Evolutionary conservation across 2,797 vertebrate species (phyloP).

Genomic region (Eurystomus glaucurus): DNA sequence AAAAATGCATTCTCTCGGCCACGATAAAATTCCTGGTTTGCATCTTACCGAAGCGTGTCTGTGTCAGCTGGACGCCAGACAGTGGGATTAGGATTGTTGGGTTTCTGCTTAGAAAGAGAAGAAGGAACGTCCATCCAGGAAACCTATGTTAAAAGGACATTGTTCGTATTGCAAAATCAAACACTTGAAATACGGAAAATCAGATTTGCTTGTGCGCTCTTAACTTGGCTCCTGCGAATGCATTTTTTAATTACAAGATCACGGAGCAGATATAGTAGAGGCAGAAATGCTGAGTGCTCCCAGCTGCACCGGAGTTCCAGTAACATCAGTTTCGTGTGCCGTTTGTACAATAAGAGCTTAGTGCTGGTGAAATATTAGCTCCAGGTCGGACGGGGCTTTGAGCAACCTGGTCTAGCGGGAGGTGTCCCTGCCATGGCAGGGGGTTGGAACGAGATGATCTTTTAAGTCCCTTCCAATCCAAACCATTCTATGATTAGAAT

Average conservation of each 20-base stretch:
- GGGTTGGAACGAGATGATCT: background rate
- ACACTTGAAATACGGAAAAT: background rate
- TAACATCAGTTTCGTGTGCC: fast-evolving
- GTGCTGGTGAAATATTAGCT: background rate
- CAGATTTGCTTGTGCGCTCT: background rate
- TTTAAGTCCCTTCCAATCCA: background rate
- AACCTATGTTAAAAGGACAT: background rate
- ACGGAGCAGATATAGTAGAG: fast-evolving
- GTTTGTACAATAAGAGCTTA: fast-evolving
- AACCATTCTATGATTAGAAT: background rate
- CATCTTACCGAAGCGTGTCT: background rate
- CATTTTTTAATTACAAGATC: background rate
- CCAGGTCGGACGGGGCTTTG: background rate
- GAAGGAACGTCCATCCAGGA: slow-evolving; percentile 17
- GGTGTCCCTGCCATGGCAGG: background rate
- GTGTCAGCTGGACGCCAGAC: background rate
- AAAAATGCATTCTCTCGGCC: background rate
- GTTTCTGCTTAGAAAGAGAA: background rate
- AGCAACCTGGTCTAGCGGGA: background rate
- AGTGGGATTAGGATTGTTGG: background rate
- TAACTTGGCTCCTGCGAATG: background rate
- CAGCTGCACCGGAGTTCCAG: background rate
- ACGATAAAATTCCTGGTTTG: background rate
- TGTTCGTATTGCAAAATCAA: background rate
- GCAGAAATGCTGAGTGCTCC: background rate